A percentile compares a stretch with the other conserved stretches of the same genome.
Conservation (phyloP, 92 coral and sea anemone genomes). For the Palythoa heliodiscus region DNA sequence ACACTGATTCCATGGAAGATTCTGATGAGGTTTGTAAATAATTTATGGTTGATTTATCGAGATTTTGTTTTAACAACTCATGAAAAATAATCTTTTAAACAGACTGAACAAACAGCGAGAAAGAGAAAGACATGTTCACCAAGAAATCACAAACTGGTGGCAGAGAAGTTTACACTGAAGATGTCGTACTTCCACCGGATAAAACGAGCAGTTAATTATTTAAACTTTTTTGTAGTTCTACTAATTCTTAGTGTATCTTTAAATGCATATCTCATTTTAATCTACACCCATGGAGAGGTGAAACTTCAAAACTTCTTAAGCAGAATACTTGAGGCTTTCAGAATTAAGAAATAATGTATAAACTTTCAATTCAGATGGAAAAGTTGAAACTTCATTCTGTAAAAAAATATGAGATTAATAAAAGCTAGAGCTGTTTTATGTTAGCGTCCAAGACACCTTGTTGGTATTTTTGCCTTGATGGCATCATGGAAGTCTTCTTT, state of each 20-base stretch:
- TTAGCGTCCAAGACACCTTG: too few species aligned
- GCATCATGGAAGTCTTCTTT: background rate
- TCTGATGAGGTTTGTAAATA: background rate
- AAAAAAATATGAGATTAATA: too few species aligned
- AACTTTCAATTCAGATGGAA: too few species aligned
- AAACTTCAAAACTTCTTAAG: background rate
- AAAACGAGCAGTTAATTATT: background rate
- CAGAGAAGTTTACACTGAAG: slow-evolving; percentile 5
- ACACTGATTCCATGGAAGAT: background rate
- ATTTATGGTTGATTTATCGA: background rate
- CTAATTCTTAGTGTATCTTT: slow-evolving; percentile 13
- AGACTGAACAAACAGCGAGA: slow-evolving; percentile 3
- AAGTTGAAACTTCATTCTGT: too few species aligned
- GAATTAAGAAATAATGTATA: background rate
- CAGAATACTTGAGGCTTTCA: background rate
- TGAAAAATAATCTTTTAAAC: background rate
- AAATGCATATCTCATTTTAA: slow-evolving; percentile 14
- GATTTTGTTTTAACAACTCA: background rate
- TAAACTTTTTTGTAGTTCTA: background rate
- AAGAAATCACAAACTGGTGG: slow-evolving; percentile 3
- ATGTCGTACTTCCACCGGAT: background rate
- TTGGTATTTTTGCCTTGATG: too few species aligned
- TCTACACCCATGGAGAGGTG: background rate
- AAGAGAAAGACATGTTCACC: slow-evolving; percentile 6
- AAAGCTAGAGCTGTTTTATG: too few species aligned